phyloP scores from a whole-genome alignment of 2,797 vertebrate species.

The Syndactyla subalaris region DNA sequence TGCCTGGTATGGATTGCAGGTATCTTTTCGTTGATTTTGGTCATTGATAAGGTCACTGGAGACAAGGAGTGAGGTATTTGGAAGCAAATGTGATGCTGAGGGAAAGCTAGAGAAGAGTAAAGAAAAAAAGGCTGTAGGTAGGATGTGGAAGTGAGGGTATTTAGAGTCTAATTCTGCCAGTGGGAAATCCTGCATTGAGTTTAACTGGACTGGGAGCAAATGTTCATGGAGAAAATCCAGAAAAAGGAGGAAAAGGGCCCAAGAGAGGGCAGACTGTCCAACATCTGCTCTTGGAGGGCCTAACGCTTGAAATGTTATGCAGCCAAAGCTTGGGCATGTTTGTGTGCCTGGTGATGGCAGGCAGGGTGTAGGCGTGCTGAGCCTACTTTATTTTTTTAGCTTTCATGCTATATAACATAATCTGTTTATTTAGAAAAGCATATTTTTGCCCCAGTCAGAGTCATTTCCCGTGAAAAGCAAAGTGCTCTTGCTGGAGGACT shows the following conservation, averaged over 20 bases:
- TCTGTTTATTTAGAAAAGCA: constrained; percentile 67
- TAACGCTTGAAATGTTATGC: not conserved
- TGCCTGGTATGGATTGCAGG: not conserved
- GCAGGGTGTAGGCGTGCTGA: not conserved
- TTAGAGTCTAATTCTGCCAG: not conserved
- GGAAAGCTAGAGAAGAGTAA: not conserved
- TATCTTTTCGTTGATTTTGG: not conserved
- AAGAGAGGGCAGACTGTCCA: fast-evolving
- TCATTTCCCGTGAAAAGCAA: constrained; percentile 67
- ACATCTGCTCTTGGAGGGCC: not conserved
- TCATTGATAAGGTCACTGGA: not conserved
- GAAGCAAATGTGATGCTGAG: not conserved
- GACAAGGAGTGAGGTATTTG: not conserved
- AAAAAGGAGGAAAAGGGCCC: not conserved
- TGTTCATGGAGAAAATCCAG: not conserved
- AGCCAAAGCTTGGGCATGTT: not conserved
- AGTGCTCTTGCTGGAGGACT: constrained; percentile 43
- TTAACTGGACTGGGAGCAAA: not conserved
- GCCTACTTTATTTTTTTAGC: not conserved
- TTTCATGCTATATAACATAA: constrained; percentile 60
- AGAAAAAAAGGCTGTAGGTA: not conserved
- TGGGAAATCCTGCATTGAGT: not conserved
- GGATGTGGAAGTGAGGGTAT: not conserved
- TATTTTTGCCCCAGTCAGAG: constrained; percentile 60
- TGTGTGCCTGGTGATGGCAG: not conserved